Conservation (phyloP, 1,140 invertebrate species). For the Lordiphosa clarofinis region DNA sequence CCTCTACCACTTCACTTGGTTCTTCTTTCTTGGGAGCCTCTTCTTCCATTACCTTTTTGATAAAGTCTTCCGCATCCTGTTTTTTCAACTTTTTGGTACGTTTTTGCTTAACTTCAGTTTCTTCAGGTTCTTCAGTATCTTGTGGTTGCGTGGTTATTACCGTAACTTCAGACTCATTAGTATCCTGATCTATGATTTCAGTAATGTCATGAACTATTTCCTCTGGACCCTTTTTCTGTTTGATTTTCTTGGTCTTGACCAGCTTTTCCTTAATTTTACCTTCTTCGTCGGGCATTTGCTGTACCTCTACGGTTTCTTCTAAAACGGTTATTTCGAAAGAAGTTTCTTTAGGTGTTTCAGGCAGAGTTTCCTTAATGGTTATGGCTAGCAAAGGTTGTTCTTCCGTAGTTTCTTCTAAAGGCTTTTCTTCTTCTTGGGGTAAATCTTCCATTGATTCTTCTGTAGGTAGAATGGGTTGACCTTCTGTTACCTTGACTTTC, state of each 20-base stretch:
- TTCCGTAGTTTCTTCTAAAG: slow-evolving; percentile 22
- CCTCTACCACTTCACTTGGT: slow-evolving; percentile 13
- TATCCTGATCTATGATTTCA: slow-evolving; percentile 73
- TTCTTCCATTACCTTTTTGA: slow-evolving; percentile 54
- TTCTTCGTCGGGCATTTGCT: slow-evolving; percentile 38
- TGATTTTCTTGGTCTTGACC: slow-evolving; percentile 72
- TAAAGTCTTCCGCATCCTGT: slow-evolving; percentile 60
- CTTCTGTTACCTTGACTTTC: slow-evolving; percentile 54
- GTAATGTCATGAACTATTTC: slow-evolving; percentile 61
- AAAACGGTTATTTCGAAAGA: slow-evolving; percentile 50
- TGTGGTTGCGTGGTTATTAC: slow-evolving; percentile 54
- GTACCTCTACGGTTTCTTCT: slow-evolving; percentile 53
- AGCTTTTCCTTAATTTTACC: slow-evolving; percentile 59
- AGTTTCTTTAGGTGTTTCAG: slow-evolving; percentile 62
- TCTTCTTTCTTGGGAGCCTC: slow-evolving; percentile 44
- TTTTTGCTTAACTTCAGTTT: slow-evolving; percentile 50
- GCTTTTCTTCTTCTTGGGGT: not conserved
- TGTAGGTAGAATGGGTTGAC: slow-evolving; percentile 40
- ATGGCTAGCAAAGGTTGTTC: slow-evolving; percentile 46
- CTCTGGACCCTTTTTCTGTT: slow-evolving; percentile 52
- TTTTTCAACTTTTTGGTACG: slow-evolving; percentile 63
- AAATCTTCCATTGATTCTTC: slow-evolving; percentile 44
- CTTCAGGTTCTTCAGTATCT: slow-evolving; percentile 43
- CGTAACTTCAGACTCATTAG: slow-evolving; percentile 64
- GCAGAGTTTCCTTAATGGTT: slow-evolving; percentile 56